Percentiles rank a stretch among this genome's conserved stretches.
These are phyloP conservation scores for Picus viridis DNA, from an alignment of 2,797 vertebrate species.

Conservation along the genomic window DNA sequence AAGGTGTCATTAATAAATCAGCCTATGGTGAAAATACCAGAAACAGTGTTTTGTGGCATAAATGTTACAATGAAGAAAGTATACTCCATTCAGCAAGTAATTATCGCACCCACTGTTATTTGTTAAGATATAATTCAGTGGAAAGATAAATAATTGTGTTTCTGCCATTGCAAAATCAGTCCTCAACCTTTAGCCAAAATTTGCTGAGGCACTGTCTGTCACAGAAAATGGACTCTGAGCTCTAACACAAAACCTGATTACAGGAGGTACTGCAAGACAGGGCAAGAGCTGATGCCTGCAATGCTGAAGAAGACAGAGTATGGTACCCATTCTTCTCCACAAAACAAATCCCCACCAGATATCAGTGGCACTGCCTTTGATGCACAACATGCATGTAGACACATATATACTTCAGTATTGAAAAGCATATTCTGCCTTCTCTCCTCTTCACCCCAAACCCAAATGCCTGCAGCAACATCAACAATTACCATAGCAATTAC, in stretches of 20 bases:
- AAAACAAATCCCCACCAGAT: neutral
- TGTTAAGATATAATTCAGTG: conserved; percentile 45
- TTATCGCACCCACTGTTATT: conserved; percentile 14
- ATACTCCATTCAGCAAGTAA: conserved; percentile 35
- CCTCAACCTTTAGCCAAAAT: conserved; percentile 3
- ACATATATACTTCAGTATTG: neutral
- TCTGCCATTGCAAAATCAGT: neutral
- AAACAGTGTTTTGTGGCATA: neutral
- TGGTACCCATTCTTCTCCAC: neutral
- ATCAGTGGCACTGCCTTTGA: neutral
- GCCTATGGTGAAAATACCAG: neutral
- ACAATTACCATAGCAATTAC: neutral
- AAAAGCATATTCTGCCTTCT: neutral
- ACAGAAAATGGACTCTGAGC: neutral
- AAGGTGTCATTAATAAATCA: neutral
- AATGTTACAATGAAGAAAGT: neutral
- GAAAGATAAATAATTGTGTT: conserved; percentile 22
- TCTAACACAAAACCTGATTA: conserved; percentile 4
- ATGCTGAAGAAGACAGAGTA: neutral
- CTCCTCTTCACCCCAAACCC: neutral
- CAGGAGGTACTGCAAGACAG: neutral
- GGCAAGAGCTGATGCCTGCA: neutral
- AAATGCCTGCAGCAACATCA: neutral
- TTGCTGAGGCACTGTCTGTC: conserved; percentile 26
- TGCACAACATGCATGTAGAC: neutral